phyloP scores from a whole-genome alignment of 2,113 vertebrate species.

The Myotis lucifugus region DNA sequence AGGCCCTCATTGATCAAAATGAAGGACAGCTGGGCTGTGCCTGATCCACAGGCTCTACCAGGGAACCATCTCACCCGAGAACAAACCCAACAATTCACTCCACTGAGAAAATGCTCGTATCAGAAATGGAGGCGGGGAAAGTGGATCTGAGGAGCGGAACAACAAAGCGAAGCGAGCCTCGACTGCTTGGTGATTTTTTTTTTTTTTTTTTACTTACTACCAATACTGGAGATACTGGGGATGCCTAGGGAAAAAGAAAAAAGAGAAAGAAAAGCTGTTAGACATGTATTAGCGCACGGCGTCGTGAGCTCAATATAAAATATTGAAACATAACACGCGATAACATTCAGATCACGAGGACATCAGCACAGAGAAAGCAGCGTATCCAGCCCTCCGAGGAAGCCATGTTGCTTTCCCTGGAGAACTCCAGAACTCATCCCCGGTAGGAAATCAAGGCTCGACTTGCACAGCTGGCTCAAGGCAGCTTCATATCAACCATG shows the following conservation, averaged over 20 bases:
- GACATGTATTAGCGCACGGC: conserved; percentile 33
- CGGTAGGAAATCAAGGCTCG: conserved; percentile 50
- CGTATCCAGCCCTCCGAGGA: not conserved
- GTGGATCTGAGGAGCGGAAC: conserved; percentile 83
- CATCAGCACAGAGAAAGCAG: conserved; percentile 11
- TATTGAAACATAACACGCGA: not conserved
- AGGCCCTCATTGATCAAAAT: not conserved
- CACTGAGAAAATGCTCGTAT: conserved; percentile 76
- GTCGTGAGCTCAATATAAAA: conserved; percentile 35
- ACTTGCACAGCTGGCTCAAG: not conserved
- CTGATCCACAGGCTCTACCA: not conserved
- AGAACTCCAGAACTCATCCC: conserved; percentile 36
- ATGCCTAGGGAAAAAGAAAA: conserved; percentile 90
- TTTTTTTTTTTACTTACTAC: conserved; percentile 95
- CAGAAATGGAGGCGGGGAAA: conserved; percentile 93
- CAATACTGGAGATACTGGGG: conserved; percentile 96
- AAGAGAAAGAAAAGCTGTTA: conserved; percentile 78
- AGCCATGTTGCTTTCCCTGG: conserved; percentile 12
- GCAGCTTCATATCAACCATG: conserved; percentile 39
- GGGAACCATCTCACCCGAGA: not conserved
- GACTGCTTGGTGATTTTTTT: conserved; percentile 62
- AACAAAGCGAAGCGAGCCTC: conserved; percentile 89
- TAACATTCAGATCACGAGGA: conserved; percentile 44
- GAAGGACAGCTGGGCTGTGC: not conserved
- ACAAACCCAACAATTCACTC: conserved; percentile 28